Percentiles rank a stretch among this genome's conserved stretches.
Evolutionary conservation across 2,888 invertebrate species (phyloP).

Genomic region (Megamerina dolium): DNA sequence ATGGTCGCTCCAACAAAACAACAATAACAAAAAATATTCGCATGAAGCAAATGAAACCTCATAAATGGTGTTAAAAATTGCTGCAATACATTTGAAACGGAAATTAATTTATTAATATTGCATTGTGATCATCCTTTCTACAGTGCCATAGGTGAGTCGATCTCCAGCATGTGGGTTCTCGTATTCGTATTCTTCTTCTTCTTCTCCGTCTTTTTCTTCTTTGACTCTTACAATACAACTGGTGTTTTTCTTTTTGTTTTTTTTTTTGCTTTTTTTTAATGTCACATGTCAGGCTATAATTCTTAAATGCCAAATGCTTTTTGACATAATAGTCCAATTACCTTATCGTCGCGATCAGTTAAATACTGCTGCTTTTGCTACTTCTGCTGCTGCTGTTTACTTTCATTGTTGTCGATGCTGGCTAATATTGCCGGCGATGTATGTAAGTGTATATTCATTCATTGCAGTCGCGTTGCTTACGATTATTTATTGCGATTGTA

Average conservation of each 20-base stretch:
- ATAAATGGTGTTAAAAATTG: no score
- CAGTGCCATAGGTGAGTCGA: no score
- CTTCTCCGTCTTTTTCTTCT: neutral
- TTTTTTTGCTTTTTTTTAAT: no score
- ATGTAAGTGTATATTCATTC: no score
- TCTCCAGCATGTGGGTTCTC: neutral
- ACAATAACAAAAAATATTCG: no score
- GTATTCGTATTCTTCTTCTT: neutral
- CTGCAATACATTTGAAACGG: no score
- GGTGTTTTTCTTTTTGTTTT: no score
- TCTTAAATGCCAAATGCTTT: conserved; percentile 47
- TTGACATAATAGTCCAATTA: conserved; percentile 48
- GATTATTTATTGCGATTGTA: conserved; percentile 20
- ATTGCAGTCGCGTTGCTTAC: conserved; percentile 12
- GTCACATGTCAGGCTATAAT: conserved; percentile 46
- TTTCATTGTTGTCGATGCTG: neutral
- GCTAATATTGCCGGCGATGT: neutral
- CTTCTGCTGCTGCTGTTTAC: neutral
- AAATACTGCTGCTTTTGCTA: conserved; percentile 2
- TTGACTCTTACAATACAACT: conserved; percentile 19
- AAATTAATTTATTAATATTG: no score
- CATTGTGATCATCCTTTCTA: no score
- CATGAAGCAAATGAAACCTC: no score
- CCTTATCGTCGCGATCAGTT: conserved; percentile 46
- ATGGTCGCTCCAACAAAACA: no score